Conservation (phyloP, 2,888 invertebrate genomes). For the Empis livida region DNA sequence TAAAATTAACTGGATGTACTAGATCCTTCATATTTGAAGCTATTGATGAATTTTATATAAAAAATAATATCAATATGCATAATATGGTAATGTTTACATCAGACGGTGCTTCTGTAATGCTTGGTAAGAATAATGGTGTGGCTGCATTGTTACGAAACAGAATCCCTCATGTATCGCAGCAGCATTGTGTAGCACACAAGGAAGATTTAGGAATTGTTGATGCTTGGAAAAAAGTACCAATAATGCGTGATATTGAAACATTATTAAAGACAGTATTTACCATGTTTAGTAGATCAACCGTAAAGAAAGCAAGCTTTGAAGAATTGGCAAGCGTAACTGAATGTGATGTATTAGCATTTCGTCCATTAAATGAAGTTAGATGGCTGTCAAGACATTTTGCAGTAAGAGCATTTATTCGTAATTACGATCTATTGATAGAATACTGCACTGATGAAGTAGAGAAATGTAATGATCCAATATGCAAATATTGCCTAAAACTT, state of each 20-base stretch:
- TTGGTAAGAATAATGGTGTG: background rate
- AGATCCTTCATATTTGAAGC: no score
- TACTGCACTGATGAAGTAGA: constrained; percentile 1
- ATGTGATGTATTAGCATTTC: constrained; percentile 2
- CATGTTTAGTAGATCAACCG: background rate
- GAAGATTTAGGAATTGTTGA: background rate
- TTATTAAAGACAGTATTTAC: background rate
- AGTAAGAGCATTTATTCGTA: constrained; percentile 3
- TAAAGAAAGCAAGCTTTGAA: constrained; percentile 2
- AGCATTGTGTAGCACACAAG: constrained; percentile 4
- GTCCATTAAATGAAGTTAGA: constrained; percentile 1
- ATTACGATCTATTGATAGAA: constrained; percentile 3
- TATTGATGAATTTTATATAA: background rate
- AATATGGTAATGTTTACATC: constrained; percentile 3
- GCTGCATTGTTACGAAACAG: constrained; percentile 4
- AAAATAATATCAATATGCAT: constrained; percentile 2
- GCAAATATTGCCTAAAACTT: constrained; percentile 3
- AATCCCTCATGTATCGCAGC: constrained; percentile 5
- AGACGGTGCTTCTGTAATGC: constrained; percentile 1
- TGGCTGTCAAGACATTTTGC: constrained; percentile 4
- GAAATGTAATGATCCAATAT: constrained; percentile 4
- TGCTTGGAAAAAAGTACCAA: background rate
- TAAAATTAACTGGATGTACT: no score
- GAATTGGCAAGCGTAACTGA: constrained; percentile 6
- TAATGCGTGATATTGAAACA: background rate